These are phyloP conservation scores for Neostethus bicornis DNA, from an alignment of 2,797 vertebrate species.

Conservation along the genomic window DNA sequence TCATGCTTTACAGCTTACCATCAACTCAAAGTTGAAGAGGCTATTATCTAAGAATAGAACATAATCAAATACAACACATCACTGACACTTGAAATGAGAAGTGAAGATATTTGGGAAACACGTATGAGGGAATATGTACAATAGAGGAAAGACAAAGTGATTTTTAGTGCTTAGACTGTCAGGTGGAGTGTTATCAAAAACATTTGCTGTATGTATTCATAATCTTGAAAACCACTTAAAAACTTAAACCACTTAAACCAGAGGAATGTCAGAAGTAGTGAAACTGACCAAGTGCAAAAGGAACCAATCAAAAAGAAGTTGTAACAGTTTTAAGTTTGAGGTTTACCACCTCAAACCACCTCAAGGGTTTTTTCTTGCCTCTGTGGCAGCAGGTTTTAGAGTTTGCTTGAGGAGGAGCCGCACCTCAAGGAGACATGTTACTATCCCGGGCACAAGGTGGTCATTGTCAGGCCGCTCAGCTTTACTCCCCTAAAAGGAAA, in stretches of 20 bases:
- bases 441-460: slow-evolving; percentile 36
- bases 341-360: slow-evolving; percentile 9
- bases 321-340: background rate
- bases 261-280: background rate
- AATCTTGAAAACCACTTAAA: no score
- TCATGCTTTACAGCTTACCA: background rate
- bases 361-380: background rate
- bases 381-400: slow-evolving; percentile 11
- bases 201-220: no score
- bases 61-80: background rate
- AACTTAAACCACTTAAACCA: background rate
- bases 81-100: background rate
- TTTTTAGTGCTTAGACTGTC: background rate
- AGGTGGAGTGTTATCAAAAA: background rate
- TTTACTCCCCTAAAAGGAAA: slow-evolving; percentile 28
- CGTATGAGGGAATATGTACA: background rate
- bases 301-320: background rate
- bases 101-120: background rate
- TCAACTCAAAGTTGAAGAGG: background rate
- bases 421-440: slow-evolving; percentile 8
- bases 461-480: slow-evolving; percentile 39
- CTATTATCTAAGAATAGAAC: no score
- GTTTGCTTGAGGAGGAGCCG: slow-evolving; percentile 14
- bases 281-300: background rate
- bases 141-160: background rate